Base-by-base conservation (phyloP, 1,140 invertebrate species). In the Papilio polyxenes region DNA sequence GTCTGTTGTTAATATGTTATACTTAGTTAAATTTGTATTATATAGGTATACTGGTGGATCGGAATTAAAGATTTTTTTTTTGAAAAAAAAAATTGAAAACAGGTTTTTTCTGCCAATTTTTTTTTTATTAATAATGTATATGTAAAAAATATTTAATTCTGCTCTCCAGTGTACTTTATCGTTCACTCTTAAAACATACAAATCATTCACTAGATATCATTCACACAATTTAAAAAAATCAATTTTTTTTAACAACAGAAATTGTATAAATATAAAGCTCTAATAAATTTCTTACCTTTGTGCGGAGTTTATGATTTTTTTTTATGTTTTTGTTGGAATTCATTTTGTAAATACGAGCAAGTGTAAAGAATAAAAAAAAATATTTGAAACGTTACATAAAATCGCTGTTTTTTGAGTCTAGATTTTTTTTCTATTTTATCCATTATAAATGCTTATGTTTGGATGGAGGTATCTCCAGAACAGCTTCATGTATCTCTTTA, bases 291-390 rank as follows among this genome's bases (percentile, higher is more conserved):
- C 83, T 84, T 86, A 87, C 90, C 86, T 89, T 89, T 92, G 91
- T 93, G 91, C 89, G 89, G 89, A 88, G 87, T 90, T 80, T 88
- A 86, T 85, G 85, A 89, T 87, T 89, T 85, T 37, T 37, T 88
- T 85, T 84, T 82, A 83, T 87, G 82, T 85, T 81, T 81, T 86
- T 84, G 77, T 86, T 84, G 77, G 83, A 80, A 85, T 91, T 83
- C 83, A 89, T 72, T 72, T 92, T 94, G 92, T 94, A 93, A 93
- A 90, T 94, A 92, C 89, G 89, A 93, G 89, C 92, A 94, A 94
- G 92, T 94, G 92, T 94, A 76, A 91, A 92, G 86, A 87, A 88
- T 88, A 92, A 90, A 87, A 82, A 82, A 82, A 81, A 44, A 40
- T 82, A 81, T 84, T 81, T 76, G 75, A 17, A 65, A 44, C 23